Evolutionary conservation across 2,797 vertebrate genomes (phyloP).

Genomic region (Salarias fasciatus): DNA sequence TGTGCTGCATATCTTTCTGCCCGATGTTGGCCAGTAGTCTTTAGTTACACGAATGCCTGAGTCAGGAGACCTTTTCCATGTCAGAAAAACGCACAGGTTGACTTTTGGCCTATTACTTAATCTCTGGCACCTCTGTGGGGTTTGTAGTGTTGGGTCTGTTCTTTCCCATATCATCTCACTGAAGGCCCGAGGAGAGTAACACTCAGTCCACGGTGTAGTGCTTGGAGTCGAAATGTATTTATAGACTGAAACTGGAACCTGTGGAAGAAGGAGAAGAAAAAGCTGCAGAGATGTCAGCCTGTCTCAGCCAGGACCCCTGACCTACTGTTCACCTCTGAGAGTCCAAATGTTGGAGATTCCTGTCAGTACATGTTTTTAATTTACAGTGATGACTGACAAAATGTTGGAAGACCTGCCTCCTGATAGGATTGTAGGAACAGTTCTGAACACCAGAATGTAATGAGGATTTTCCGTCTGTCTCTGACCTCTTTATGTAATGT

Average conservation of each 20-base stretch:
- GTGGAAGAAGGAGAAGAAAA: slow-evolving; percentile 66
- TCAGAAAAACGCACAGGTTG: slow-evolving; percentile 45
- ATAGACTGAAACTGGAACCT: slow-evolving; percentile 81
- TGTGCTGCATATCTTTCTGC: slow-evolving; percentile 40
- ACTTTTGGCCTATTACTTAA: slow-evolving; percentile 68
- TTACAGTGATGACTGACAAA: no score
- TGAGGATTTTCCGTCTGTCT: no score
- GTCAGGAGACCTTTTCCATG: slow-evolving; percentile 40
- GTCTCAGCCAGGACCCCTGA: slow-evolving; percentile 34
- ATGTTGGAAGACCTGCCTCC: no score
- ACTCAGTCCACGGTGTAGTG: slow-evolving; percentile 39
- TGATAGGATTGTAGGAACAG: not conserved
- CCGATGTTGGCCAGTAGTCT: slow-evolving; percentile 26
- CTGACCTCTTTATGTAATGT: slow-evolving; percentile 18
- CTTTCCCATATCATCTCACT: slow-evolving; percentile 52
- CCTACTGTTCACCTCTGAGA: slow-evolving; percentile 45
- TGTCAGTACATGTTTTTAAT: slow-evolving; percentile 6
- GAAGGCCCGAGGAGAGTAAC: slow-evolving; percentile 46
- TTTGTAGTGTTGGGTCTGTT: slow-evolving; percentile 47
- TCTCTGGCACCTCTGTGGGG: slow-evolving; percentile 40
- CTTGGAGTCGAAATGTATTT: slow-evolving; percentile 75
- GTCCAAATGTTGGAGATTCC: slow-evolving; percentile 15
- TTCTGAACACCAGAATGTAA: no score
- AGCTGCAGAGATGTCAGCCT: slow-evolving; percentile 67
- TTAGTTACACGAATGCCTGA: slow-evolving; percentile 37